A percentile compares a stretch with the other conserved stretches of the same genome.
phyloP scores from a whole-genome alignment of 2,888 invertebrate genomes.

The Drosophila longiperda region DNA sequence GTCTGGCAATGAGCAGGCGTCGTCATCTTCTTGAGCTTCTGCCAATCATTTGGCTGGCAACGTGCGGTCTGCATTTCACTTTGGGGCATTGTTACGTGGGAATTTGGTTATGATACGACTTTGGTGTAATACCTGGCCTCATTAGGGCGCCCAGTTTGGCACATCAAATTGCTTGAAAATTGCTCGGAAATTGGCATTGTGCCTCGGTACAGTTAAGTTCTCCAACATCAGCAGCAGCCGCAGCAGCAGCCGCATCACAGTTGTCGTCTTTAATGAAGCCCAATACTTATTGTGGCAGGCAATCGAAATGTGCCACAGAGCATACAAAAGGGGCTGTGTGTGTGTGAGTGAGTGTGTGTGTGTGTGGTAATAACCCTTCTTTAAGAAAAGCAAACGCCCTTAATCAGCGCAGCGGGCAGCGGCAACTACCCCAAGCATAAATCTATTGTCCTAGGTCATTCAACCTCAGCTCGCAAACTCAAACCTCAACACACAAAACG shows the following conservation, averaged over 20 bases:
- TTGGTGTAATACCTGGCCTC: conserved; percentile 58
- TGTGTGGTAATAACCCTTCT: conserved; percentile 63
- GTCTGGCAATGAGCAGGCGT: conserved; percentile 42
- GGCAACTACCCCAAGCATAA: conserved; percentile 75
- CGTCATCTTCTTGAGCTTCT: conserved; percentile 33
- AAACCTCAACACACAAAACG: conserved; percentile 61
- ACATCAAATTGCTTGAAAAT: conserved; percentile 72
- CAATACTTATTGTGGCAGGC: conserved; percentile 37
- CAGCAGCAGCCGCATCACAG: neutral
- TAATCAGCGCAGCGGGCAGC: conserved; percentile 77
- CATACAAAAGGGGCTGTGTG: conserved; percentile 28
- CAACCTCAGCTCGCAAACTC: conserved; percentile 57
- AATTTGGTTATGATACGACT: conserved; percentile 73
- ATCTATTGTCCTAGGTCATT: conserved; percentile 79
- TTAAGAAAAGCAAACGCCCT: conserved; percentile 72
- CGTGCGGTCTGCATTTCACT: conserved; percentile 61
- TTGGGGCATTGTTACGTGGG: conserved; percentile 75
- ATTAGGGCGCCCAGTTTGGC: conserved; percentile 67
- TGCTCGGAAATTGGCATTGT: conserved; percentile 64
- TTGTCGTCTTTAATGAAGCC: conserved; percentile 52
- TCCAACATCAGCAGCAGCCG: conserved; percentile 9
- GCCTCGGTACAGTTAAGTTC: conserved; percentile 39
- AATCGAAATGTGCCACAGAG: conserved; percentile 61
- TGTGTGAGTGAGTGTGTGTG: neutral
- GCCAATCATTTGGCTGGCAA: conserved; percentile 56